These are phyloP conservation scores for Phyllotreta striolata DNA, from an alignment of 2,888 invertebrate species.

Conservation along the genomic window DNA sequence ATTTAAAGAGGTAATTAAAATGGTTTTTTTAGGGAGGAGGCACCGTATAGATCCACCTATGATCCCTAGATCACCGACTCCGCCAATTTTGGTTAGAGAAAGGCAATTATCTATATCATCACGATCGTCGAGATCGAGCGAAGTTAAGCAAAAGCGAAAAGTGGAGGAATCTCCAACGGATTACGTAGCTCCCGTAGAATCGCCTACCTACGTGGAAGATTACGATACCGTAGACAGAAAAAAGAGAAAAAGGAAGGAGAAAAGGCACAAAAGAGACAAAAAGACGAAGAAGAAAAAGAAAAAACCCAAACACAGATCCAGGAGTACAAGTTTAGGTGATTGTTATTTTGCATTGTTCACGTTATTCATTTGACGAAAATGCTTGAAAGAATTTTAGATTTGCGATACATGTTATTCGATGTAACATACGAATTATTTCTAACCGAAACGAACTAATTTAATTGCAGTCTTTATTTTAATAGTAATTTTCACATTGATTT, in stretches of 20 bases:
- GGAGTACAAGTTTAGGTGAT: constrained; percentile 70
- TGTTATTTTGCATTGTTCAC: constrained; percentile 56
- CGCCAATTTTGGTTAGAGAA: constrained; percentile 58
- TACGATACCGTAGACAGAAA: constrained; percentile 59
- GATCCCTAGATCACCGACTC: constrained; percentile 63
- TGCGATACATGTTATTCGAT: too few species aligned
- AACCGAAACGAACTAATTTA: too few species aligned
- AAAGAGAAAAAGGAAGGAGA: constrained; percentile 69
- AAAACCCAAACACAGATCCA: constrained; percentile 71
- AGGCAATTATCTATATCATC: constrained; percentile 60
- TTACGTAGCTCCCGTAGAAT: constrained; percentile 42
- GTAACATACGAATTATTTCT: too few species aligned
- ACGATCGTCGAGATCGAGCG: constrained; percentile 58
- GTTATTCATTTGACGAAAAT: too few species aligned
- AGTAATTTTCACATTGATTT: neutral
- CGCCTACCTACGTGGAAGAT: constrained; percentile 60
- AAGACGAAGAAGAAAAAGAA: constrained; percentile 78
- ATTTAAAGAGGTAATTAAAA: neutral
- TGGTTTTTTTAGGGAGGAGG: constrained; percentile 47
- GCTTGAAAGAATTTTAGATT: too few species aligned
- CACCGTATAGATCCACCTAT: constrained; percentile 60
- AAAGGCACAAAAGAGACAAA: constrained; percentile 73
- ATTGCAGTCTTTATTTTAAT: neutral
- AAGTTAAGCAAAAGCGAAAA: constrained; percentile 55
- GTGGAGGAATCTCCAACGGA: constrained; percentile 54